Evolutionary conservation across 2,797 vertebrate species (phyloP), one percentile per base, ranked within the genome.

Genomic region (Ctenopoma kingsleyae): DNA sequence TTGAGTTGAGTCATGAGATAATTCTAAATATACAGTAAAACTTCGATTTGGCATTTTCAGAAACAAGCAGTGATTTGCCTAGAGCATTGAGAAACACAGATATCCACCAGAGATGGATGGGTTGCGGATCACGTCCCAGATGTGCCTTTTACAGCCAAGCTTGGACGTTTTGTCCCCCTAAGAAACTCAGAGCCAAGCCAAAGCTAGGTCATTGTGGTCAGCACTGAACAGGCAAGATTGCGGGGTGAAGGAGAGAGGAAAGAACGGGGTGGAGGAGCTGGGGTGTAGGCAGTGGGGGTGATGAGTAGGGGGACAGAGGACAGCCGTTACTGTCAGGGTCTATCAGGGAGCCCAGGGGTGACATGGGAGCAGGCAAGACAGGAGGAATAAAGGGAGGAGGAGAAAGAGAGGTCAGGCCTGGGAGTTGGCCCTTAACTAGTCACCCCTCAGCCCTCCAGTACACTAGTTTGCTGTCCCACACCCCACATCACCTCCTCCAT

Each of bases 261-360:
- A 49, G 53, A 27, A 17, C 36, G 9, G 44, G 43, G 48, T 8
- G 59, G 27, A 46, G 48, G 43, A 22, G 65, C 44, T 9, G 63
- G 58, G 38, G 44, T 32, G 43, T 49, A 69, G 67, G 67, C 61
- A 65, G 69, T 10, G 43, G 56, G 69, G 73, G 67, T 30, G 67
- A 78, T 32, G 69, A 70, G 15, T 40, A 53, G 58, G 60, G 68
- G 74, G 85, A 89, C 35, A 16, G 82, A 67, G 81, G 81, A 85
- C 91, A 90, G 89, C 78, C 78, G 81, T 69, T 91, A 66, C 82
- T 92, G 92, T 93, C 92, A 91, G 77, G 70, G 71, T 81, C 78
- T 74, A 91, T 93, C 89, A 93, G 81, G 62, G 53, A 65, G 76
- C 87, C 87, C 71, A 82, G 73, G 83, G 87, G 74, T 88, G 89